Evolutionary conservation across 2,113 vertebrate species (phyloP).

Genomic region (Nothocercus nigrocapillus): DNA sequence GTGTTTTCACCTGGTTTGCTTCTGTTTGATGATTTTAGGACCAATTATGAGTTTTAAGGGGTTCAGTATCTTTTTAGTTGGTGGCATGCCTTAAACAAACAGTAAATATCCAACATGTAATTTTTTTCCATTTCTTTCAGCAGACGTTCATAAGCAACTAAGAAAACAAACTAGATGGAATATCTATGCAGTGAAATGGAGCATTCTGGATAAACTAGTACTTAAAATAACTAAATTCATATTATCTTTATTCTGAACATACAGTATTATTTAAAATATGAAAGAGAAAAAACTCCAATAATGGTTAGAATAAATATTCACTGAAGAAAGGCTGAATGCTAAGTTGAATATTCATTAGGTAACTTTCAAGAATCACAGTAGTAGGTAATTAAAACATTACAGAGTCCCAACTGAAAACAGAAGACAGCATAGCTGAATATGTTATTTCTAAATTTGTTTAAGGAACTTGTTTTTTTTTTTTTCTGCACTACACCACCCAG

Average conservation of each 20-base stretch:
- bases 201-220: neutral
- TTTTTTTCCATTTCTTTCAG: neutral
- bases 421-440: neutral
- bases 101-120: neutral
- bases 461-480: neutral
- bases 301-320: neutral
- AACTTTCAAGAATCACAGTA: neutral
- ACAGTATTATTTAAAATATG: neutral
- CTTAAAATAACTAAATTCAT: neutral
- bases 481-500: neutral
- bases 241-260: neutral
- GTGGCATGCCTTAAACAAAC: neutral
- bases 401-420: neutral
- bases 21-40: neutral
- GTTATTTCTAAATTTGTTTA: neutral
- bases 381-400: neutral
- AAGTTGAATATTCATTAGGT: neutral
- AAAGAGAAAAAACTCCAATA: neutral
- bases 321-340: neutral
- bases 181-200: neutral
- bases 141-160: neutral
- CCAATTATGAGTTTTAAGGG: neutral
- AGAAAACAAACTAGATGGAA: neutral
- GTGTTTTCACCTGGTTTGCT: neutral
- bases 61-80: neutral